A percentile compares a stretch with the other conserved stretches of the same genome.
Conservation (phyloP, 2,113 vertebrate species). For the Microcebus ravelobensis region DNA sequence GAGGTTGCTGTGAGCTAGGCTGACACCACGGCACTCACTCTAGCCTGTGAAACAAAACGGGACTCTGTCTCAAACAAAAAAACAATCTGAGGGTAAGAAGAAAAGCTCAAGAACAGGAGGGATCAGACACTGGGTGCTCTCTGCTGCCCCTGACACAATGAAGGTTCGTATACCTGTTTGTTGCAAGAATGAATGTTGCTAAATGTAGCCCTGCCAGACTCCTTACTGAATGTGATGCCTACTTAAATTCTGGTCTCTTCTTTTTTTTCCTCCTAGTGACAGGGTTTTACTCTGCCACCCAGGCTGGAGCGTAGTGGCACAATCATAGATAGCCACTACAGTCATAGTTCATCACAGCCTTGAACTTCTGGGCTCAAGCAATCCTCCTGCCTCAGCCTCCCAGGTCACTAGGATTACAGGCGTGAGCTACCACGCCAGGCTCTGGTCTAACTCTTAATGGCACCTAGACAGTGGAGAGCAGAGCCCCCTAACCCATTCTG, state of each 20-base stretch:
- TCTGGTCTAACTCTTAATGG: not conserved
- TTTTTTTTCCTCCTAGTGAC: not conserved
- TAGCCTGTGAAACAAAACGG: too few relatives aligned
- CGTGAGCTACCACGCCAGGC: not conserved
- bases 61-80: too few relatives aligned
- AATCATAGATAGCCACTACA: not conserved
- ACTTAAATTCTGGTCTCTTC: not conserved
- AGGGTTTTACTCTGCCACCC: not conserved
- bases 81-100: not conserved
- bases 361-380: not conserved
- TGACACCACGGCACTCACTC: too few relatives aligned
- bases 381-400: not conserved
- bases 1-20: too few relatives aligned
- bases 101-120: not conserved
- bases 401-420: not conserved
- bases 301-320: not conserved
- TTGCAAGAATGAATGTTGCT: not conserved
- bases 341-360: not conserved
- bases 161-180: too few relatives aligned
- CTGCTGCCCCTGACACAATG: not conserved
- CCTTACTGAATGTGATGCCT: not conserved
- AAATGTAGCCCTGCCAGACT: not conserved
- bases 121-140: not conserved
- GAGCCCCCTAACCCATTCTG: not conserved
- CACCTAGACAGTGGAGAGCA: too few relatives aligned